These are phyloP conservation scores for Scrobipalpa costella DNA, from an alignment of 2,888 invertebrate genomes.

Conservation along the genomic window DNA sequence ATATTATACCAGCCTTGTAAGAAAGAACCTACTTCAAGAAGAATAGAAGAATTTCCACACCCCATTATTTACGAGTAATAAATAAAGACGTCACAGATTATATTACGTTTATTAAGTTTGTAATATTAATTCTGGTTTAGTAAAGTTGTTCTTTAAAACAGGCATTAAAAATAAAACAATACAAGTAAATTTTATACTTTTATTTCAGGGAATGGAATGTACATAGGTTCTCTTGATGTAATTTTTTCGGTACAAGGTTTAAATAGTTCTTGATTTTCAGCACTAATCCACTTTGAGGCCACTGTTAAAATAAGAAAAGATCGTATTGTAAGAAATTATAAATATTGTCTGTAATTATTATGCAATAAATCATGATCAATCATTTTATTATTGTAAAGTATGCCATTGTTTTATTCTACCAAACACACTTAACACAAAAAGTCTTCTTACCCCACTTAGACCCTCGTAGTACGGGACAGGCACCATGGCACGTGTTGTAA, in stretches of 20 bases:
- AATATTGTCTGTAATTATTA: too few species aligned
- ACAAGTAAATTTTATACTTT: neutral
- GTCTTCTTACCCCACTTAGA: constrained; percentile 19
- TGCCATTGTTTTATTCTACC: too few species aligned
- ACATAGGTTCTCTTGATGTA: neutral
- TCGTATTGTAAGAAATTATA: neutral
- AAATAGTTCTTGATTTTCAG: constrained; percentile 4
- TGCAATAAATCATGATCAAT: neutral
- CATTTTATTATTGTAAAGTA: too few species aligned
- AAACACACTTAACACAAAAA: too few species aligned
- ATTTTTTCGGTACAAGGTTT: neutral
- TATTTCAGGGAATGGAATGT: neutral
- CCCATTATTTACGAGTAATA: too few species aligned
- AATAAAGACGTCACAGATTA: too few species aligned
- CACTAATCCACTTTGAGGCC: neutral
- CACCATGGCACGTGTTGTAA: neutral
- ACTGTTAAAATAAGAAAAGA: neutral
- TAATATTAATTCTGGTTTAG: too few species aligned
- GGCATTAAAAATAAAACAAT: neutral
- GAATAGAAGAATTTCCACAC: too few species aligned
- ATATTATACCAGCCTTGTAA: too few species aligned
- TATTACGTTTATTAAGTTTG: too few species aligned
- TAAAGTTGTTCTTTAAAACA: too few species aligned
- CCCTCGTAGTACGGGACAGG: constrained; percentile 18
- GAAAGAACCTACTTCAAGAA: too few species aligned